phyloP scores from a whole-genome alignment of 30 jellyfish, hydroid and myxozoan genomes.

The Phacellophora camtschatica region DNA sequence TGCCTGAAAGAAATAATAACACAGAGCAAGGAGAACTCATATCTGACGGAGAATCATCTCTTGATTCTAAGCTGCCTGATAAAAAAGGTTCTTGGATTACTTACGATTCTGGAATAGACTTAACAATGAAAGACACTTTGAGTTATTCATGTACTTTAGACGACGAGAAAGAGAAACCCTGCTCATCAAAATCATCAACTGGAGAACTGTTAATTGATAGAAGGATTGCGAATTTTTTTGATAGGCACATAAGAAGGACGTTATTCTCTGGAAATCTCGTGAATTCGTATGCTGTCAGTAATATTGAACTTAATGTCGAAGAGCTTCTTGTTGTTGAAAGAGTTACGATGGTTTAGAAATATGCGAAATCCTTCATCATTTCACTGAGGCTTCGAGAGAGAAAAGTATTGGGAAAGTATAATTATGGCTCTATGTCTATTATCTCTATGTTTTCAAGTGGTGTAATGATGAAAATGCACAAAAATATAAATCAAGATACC shows the following conservation, averaged over 20 bases:
- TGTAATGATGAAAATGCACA: too few relatives aligned
- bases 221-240: conserved; percentile 7
- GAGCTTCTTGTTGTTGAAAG: conserved; percentile 45
- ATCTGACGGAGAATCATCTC: not conserved
- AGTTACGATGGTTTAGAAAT: conserved; percentile 46
- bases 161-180: not conserved
- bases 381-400: too few relatives aligned
- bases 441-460: too few relatives aligned
- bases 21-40: not conserved
- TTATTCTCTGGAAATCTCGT: conserved; percentile 36
- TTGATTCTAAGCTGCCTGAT: conserved; percentile 8
- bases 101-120: conserved; percentile 57
- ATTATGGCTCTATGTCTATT: too few relatives aligned
- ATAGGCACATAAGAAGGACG: conserved; percentile 27
- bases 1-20: not conserved
- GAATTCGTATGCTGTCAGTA: conserved; percentile 58
- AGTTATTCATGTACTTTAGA: conserved; percentile 32
- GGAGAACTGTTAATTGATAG: not conserved
- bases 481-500: too few relatives aligned
- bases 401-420: too few relatives aligned
- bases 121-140: conserved; percentile 32
- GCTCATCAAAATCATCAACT: not conserved
- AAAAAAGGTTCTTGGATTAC: conserved; percentile 50
- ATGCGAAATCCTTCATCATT: too few relatives aligned
- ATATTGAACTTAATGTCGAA: conserved; percentile 33